Evolutionary conservation across 2,797 vertebrate genomes (phyloP), one percentile per base, ranked within the genome.

Genomic region (Poecilia velifera): DNA sequence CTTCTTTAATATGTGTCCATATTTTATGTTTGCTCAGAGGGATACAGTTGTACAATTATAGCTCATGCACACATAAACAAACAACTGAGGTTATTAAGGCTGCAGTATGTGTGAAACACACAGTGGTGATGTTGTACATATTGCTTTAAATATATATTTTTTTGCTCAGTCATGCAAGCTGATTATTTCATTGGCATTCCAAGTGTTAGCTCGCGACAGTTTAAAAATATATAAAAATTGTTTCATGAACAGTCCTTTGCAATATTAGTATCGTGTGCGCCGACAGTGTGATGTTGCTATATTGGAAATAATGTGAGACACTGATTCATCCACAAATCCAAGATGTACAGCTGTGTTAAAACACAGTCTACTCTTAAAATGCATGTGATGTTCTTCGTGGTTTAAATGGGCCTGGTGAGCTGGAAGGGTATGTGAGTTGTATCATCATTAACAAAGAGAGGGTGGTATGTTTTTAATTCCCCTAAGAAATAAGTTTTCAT

Each of bases 381-480:
- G 31, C 45, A 59, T 57, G 57, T 74, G 43, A 64, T 59, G 57
- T 31, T 59, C 4, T 6, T 28, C 25, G 13, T n/a, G 55, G n/a
- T 28, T 6, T 51, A 45, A 41, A 34, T 39, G 8, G 74, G 57
- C n/a, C 41, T 73, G 74, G 49, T 78, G 82, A 70, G 77, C 76
- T 28, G 76, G 20, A 76, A 7, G 51, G 76, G 74, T 47, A 73
- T 71, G 74, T 62, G 73, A 77, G 76, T 81, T 74, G 66, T 71
- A 59, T 89, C 79, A 83, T 84, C 79, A 84, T 86, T 78, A 84
- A 84, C 76, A 73, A 41, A 22, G 36, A 66, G 68, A 59, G 53
- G 28, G 59, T 73, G 70, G 47, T 73, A 55, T 78, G 78, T 76
- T 79, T 73, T 79, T 51, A 0, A 79, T 80, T 74, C 45, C 14